These are phyloP conservation scores for Coremacera marginata DNA, from an alignment of 2,888 invertebrate species.

Conservation along the genomic window DNA sequence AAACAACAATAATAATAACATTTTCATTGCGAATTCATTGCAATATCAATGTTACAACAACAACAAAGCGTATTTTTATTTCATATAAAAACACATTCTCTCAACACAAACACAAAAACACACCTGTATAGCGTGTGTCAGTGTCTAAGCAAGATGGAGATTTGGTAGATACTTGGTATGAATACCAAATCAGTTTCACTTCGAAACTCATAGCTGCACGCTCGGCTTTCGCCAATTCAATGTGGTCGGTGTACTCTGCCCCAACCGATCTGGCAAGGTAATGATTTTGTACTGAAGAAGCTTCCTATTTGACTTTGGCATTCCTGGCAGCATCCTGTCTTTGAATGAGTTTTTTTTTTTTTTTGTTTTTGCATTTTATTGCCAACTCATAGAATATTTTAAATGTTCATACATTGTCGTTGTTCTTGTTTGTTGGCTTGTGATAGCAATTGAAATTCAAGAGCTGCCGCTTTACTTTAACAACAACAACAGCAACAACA, in stretches of 20 bases:
- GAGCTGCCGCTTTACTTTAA: not conserved
- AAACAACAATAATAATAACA: slow-evolving; percentile 46
- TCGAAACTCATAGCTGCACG: not conserved
- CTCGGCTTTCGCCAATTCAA: slow-evolving; percentile 8
- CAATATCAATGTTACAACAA: slow-evolving; percentile 12
- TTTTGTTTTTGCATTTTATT: slow-evolving; percentile 52
- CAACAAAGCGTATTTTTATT: slow-evolving; percentile 8
- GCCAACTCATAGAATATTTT: slow-evolving; percentile 65
- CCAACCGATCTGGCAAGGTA: not conserved
- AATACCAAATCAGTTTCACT: slow-evolving; percentile 61
- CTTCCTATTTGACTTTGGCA: not conserved
- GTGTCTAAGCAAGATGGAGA: slow-evolving; percentile 32
- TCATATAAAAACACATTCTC: not conserved
- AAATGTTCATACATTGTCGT: slow-evolving; percentile 20
- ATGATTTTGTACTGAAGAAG: not conserved
- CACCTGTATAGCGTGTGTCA: not conserved
- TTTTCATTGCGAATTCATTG: slow-evolving; percentile 27
- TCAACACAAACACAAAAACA: slow-evolving; percentile 3
- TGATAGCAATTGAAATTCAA: slow-evolving; percentile 20
- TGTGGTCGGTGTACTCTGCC: not conserved
- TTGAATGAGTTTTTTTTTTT: not conserved
- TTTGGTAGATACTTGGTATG: slow-evolving; percentile 64
- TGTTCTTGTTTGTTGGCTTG: not conserved
- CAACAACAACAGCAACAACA: not conserved
- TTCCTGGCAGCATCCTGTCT: not conserved